Base-by-base conservation (phyloP, 2,888 invertebrate species). In the Scaeva pyrastri region DNA sequence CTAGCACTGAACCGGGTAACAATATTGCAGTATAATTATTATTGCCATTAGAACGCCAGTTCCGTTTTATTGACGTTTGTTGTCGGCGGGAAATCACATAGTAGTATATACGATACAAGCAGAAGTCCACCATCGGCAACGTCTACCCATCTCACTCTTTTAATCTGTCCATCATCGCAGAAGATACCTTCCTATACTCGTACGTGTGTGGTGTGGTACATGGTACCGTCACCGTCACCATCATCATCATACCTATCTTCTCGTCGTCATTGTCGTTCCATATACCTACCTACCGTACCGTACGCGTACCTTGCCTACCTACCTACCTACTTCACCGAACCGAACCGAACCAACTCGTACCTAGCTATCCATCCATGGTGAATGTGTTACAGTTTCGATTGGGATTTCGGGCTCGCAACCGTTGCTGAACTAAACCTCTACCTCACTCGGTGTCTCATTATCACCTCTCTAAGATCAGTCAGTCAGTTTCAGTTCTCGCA, bases 1-100 rank as follows among this genome's bases (percentile, higher is more conserved):
- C 90, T 90, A 90, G 92, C 93, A 91, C 91, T 91, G 92, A 91
- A 91, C 91, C 92, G 92, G 92, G 91, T 91, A 93, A 92, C 92
- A 92, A 92, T 91, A 90, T 89, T 88, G 79, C 81, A 79, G 76
- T 86, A 82, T 31, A 7, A 31, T 31, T 31, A 85, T 86, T 86
- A 85, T 85, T 85, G 71, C 81, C 77, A 88, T 75, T 81, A 87
- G 87, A 86, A 79, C 48, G 75, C 56, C 70, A 70, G 71, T 73
- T 80, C 88, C 88, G 5, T 88, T 88, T 88, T 84, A 76, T 83
- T 14, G 21, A 31, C 2, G 21, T 39, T 71, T 75, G 39, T 50
- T 66, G 77, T 26, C 73, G 56, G 16, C 79, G 73, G 72, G n/a
- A 26, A 66, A 66, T 66, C 45, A 31, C 66, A 75, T 39, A 75